phyloP scores from a whole-genome alignment of 1,140 invertebrate species.

The Leptinotarsa undecemlineata region DNA sequence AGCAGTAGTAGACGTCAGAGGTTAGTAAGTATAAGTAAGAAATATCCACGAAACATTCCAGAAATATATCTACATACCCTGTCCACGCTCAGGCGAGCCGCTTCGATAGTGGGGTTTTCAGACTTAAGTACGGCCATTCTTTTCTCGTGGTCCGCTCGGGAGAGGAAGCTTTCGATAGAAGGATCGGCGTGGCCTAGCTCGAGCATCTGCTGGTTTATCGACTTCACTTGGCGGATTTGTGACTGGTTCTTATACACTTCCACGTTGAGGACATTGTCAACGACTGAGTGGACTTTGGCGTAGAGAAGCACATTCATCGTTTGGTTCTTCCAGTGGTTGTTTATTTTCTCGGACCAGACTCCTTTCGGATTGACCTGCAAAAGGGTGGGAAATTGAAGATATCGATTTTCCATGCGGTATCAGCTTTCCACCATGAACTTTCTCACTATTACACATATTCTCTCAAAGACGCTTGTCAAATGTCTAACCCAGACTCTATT shows the following conservation, averaged over 20 bases:
- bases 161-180: constrained; percentile 75
- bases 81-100: constrained; percentile 10
- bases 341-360: constrained; percentile 65
- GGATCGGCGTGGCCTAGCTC: constrained; percentile 64
- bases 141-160: constrained; percentile 58
- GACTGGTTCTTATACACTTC: constrained; percentile 57
- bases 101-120: constrained; percentile 35
- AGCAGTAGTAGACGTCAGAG: no score
- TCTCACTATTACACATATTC: no score
- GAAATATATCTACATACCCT: background rate
- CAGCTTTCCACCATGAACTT: no score
- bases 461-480: no score
- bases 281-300: constrained; percentile 75
- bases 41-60: no score
- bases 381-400: no score
- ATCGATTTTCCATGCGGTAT: no score
- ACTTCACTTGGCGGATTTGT: constrained; percentile 43
- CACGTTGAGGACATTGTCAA: constrained; percentile 70
- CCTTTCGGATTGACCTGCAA: constrained; percentile 56
- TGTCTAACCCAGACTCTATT: no score
- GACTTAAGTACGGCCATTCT: constrained; percentile 29
- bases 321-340: constrained; percentile 57
- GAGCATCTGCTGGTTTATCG: constrained; percentile 67
- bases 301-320: constrained; percentile 50
- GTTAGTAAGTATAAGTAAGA: no score